Percentiles rank a stretch among this genome's conserved stretches.
Conservation (phyloP, 2,797 vertebrate genomes). For the Glyptemys insculpta region DNA sequence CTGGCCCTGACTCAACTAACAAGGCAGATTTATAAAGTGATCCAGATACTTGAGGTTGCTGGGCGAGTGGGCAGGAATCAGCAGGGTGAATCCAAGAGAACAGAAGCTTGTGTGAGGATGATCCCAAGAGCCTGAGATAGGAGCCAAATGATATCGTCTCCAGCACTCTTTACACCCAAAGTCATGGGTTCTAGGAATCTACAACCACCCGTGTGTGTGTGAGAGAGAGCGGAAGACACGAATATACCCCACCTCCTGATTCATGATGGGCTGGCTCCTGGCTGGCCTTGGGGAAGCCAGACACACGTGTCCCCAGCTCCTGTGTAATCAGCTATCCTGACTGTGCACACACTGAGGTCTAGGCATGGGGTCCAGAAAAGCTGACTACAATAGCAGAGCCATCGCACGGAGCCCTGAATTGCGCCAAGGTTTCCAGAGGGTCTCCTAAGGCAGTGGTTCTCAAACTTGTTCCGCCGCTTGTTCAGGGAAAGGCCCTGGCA, state of each 20-base stretch:
- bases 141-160: rapidly evolving
- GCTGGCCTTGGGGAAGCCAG: too few relatives aligned
- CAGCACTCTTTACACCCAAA: neutral
- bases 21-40: neutral
- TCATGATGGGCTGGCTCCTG: too few relatives aligned
- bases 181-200: neutral
- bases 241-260: too few relatives aligned
- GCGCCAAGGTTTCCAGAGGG: constrained; percentile 2
- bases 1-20: rapidly evolving
- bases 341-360: too few relatives aligned
- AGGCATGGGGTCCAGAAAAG: too few relatives aligned
- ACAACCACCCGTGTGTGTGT: too few relatives aligned
- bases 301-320: neutral
- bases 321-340: too few relatives aligned
- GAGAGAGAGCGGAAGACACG: too few relatives aligned
- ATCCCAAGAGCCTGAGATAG: neutral
- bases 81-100: rapidly evolving
- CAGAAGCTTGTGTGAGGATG: neutral
- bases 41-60: rapidly evolving
- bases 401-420: too few relatives aligned
- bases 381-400: too few relatives aligned
- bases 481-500: too few relatives aligned
- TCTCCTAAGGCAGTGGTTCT: neutral
- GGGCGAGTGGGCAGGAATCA: neutral
- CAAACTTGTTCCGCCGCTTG: too few relatives aligned